Conservation (phyloP, 2,888 invertebrate species). For the Mylabris sibirica region DNA sequence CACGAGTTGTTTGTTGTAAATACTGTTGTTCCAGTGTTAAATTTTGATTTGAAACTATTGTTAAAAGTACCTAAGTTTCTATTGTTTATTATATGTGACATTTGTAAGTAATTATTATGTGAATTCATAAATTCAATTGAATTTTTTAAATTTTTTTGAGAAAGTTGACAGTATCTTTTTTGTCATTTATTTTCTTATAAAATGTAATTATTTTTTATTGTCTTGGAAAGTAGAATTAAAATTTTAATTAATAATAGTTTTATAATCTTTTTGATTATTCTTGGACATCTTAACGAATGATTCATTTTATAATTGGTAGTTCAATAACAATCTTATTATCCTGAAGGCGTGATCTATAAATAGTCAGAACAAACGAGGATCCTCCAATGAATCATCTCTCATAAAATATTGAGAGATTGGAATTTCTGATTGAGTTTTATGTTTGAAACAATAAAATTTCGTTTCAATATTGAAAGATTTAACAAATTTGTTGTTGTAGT, state of each 20-base stretch:
- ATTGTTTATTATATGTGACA: slow-evolving; percentile 2
- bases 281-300: neutral
- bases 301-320: neutral
- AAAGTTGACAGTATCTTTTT: neutral
- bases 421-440: neutral
- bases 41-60: neutral
- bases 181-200: neutral
- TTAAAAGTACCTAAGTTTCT: neutral
- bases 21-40: neutral
- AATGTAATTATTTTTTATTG: neutral
- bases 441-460: no score
- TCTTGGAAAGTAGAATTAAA: neutral
- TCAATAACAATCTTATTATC: slow-evolving; percentile 4
- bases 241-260: neutral
- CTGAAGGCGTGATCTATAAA: neutral
- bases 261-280: neutral
- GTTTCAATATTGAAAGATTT: no score
- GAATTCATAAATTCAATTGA: neutral
- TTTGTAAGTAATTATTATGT: neutral
- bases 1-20: neutral
- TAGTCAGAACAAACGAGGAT: neutral
- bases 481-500: neutral
- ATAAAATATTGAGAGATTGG: neutral
- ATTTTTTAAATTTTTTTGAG: neutral
- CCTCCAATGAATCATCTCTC: neutral